Evolutionary conservation across 2,888 invertebrate species (phyloP).

Genomic region (Neocrepidodera transversa): DNA sequence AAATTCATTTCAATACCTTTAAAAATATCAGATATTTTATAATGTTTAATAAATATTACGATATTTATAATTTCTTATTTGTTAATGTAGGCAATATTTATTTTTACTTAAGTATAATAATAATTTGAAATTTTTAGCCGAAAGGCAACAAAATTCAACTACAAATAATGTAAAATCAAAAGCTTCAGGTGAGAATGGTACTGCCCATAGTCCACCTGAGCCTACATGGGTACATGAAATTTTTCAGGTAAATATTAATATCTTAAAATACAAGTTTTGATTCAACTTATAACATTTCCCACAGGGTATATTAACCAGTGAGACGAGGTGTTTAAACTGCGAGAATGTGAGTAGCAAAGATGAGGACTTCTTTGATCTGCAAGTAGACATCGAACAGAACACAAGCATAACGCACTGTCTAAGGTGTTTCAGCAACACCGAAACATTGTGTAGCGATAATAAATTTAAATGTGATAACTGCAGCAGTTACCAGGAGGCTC

Average conservation of each 20-base stretch:
- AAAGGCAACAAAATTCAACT: slow-evolving; percentile 76
- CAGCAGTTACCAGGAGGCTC: slow-evolving; percentile 98
- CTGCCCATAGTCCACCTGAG: slow-evolving; percentile 69
- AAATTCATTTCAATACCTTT: too few relatives aligned
- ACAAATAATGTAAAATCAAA: slow-evolving; percentile 64
- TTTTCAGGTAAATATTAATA: slow-evolving; percentile 72
- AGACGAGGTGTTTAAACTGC: slow-evolving; percentile 98
- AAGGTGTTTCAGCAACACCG: slow-evolving; percentile 97
- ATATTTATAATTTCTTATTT: too few relatives aligned
- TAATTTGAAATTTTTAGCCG: slow-evolving; percentile 71
- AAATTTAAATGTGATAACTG: slow-evolving; percentile 99
- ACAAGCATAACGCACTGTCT: slow-evolving; percentile 99
- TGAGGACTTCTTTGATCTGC: slow-evolving; percentile 98
- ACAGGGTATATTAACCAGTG: slow-evolving; percentile 94
- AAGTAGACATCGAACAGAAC: slow-evolving; percentile 99
- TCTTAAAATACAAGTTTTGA: slow-evolving; percentile 20
- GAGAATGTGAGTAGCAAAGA: slow-evolving; percentile 99
- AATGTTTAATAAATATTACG: too few relatives aligned
- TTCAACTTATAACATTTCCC: too few relatives aligned
- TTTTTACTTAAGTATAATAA: too few relatives aligned
- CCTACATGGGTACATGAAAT: slow-evolving; percentile 99
- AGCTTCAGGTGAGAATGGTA: slow-evolving; percentile 64
- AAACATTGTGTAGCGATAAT: slow-evolving; percentile 98
- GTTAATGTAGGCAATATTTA: too few relatives aligned
- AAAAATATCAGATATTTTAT: too few relatives aligned